Percentiles rank a stretch among this genome's conserved stretches.
Evolutionary conservation across 2,113 vertebrate species (phyloP).

Genomic region (Pao palembangensis): DNA sequence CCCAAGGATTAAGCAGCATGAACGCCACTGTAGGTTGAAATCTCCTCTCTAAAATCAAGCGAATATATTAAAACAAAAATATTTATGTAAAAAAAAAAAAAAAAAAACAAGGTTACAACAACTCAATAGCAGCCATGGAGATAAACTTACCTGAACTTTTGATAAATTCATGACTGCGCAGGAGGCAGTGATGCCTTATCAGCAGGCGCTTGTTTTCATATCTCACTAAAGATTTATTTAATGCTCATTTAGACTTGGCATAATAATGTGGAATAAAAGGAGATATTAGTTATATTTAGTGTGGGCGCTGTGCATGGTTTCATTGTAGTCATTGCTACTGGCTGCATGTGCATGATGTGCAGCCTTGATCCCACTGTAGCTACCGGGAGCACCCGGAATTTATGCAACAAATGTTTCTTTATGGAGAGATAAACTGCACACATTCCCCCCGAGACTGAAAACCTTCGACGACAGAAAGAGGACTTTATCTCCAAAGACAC

Average conservation of each 20-base stretch:
- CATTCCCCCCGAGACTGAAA: constrained; percentile 57
- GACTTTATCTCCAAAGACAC: constrained; percentile 70
- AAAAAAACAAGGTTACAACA: constrained; percentile 29
- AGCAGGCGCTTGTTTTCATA: constrained; percentile 40
- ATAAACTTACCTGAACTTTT: constrained; percentile 47
- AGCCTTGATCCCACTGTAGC: constrained; percentile 29
- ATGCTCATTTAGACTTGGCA: constrained; percentile 16
- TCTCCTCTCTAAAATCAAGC: constrained; percentile 43
- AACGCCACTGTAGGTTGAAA: constrained; percentile 53
- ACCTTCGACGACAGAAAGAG: constrained; percentile 64
- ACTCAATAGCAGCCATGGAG: constrained; percentile 31
- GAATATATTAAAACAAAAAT: constrained; percentile 10
- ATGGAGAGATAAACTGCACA: constrained; percentile 61
- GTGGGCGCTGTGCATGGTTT: constrained; percentile 34
- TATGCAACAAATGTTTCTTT: constrained; percentile 55
- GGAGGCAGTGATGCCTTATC: constrained; percentile 46
- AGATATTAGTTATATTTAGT: constrained; percentile 39
- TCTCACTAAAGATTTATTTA: constrained; percentile 39
- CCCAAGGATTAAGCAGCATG: constrained; percentile 47
- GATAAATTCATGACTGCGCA: constrained; percentile 51
- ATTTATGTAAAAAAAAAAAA: constrained; percentile 31
- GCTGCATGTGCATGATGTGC: constrained; percentile 17
- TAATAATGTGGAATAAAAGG: constrained; percentile 36
- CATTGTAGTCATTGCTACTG: constrained; percentile 28
- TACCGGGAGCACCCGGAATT: constrained; percentile 49